Percentiles rank a stretch among this genome's conserved stretches.
Evolutionary conservation across 2,113 vertebrate species (phyloP).

Genomic region (Sphaerodactylus townsendi): DNA sequence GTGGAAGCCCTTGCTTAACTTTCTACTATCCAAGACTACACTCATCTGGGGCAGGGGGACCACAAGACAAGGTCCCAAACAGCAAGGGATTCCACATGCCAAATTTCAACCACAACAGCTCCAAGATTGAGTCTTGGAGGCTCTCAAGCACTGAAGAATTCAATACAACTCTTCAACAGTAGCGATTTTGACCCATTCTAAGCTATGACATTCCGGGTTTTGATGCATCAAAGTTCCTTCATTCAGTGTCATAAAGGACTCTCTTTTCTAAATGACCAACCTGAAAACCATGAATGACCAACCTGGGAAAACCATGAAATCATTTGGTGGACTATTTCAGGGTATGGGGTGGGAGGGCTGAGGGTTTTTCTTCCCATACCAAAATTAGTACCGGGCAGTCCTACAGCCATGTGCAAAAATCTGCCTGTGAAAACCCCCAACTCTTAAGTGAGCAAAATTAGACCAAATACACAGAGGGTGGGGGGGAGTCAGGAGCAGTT

Average conservation of each 20-base stretch:
- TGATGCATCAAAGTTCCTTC: constrained; percentile 7
- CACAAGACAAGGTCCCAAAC: not conserved
- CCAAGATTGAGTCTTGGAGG: not conserved
- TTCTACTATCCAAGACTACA: not conserved
- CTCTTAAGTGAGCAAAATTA: constrained; percentile 38
- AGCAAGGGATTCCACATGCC: not conserved
- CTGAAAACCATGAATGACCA: not conserved
- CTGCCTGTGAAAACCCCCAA: constrained; percentile 29
- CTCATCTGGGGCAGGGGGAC: not conserved
- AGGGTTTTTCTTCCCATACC: not conserved
- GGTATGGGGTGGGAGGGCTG: constrained; percentile 6
- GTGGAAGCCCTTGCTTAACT: not conserved
- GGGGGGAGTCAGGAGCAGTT: constrained; percentile 35
- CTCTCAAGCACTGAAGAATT: not conserved
- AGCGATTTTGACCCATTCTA: not conserved
- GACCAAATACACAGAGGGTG: constrained; percentile 22
- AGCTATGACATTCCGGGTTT: not conserved
- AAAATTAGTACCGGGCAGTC: constrained; percentile 24
- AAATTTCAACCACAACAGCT: not conserved
- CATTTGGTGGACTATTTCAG: constrained; percentile 1
- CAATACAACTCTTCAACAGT: not conserved
- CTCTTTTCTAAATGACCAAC: not conserved
- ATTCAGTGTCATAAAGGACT: not conserved
- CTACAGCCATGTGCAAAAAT: constrained; percentile 7
- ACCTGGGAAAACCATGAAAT: constrained; percentile 1